phyloP scores from a whole-genome alignment of 2,797 vertebrate species.

The Coluber constrictor region DNA sequence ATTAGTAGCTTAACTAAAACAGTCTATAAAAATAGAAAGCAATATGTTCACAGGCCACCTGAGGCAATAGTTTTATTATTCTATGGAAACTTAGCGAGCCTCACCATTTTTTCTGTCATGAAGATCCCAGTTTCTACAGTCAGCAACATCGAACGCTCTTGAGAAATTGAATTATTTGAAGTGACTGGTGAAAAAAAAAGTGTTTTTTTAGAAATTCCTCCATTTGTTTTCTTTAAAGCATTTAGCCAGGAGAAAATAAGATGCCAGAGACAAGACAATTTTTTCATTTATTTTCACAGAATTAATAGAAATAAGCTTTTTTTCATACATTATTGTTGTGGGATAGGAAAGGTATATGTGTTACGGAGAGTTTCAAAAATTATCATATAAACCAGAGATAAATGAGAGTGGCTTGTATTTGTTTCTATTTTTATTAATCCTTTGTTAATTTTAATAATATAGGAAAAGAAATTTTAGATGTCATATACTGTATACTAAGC shows the following conservation, averaged over 20 bases:
- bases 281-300: neutral
- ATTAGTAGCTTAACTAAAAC: neutral
- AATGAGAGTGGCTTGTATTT: neutral
- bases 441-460: slow-evolving; percentile 45
- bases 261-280: neutral
- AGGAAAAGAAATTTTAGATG: slow-evolving; percentile 34
- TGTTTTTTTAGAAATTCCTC: neutral
- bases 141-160: neutral
- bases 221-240: neutral
- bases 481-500: slow-evolving; percentile 40
- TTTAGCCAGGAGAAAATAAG: neutral
- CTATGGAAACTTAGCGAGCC: neutral
- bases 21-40: neutral
- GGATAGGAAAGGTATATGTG: neutral
- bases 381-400: neutral
- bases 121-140: neutral
- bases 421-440: slow-evolving; percentile 46
- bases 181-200: neutral
- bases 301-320: neutral
- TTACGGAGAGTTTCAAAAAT: neutral
- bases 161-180: neutral
- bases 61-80: neutral
- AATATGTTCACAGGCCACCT: neutral
- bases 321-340: neutral
- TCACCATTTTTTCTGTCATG: neutral